Evolutionary conservation across 2,797 vertebrate genomes (phyloP).

Genomic region (Enteromius thamalakanensis): DNA sequence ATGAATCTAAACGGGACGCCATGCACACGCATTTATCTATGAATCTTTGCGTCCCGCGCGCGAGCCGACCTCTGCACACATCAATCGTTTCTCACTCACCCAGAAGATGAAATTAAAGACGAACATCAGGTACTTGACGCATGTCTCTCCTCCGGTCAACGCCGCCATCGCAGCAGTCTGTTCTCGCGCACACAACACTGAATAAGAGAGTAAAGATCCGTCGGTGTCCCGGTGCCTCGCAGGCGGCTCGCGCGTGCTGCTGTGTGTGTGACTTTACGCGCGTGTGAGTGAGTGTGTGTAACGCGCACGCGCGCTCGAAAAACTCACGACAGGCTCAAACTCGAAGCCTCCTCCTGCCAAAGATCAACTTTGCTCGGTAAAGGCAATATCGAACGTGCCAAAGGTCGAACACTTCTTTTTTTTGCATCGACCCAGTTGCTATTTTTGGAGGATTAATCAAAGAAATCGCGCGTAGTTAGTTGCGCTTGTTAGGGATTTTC

Average conservation of each 20-base stretch:
- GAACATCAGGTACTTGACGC: slow-evolving; percentile 95
- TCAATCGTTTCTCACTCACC: slow-evolving; percentile 78
- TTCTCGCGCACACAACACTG: not conserved
- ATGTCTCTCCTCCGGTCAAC: slow-evolving; percentile 93
- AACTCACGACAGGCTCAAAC: slow-evolving; percentile 9
- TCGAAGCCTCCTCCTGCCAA: not conserved
- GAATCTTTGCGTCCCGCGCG: not conserved
- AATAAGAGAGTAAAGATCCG: slow-evolving; percentile 19
- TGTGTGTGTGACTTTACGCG: slow-evolving; percentile 14
- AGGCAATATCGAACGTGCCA: not conserved
- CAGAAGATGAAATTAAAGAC: slow-evolving; percentile 95
- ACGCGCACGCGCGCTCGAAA: not conserved
- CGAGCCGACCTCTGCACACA: slow-evolving; percentile 10
- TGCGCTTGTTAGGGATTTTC: not conserved
- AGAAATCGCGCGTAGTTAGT: not conserved
- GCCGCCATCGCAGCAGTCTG: slow-evolving; percentile 72
- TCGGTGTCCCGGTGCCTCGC: not conserved
- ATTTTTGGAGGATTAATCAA: not conserved
- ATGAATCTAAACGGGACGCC: not conserved
- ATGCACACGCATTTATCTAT: not conserved
- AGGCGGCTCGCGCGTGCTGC: slow-evolving; percentile 11
- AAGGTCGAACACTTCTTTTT: not conserved
- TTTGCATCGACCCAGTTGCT: not conserved
- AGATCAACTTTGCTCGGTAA: not conserved
- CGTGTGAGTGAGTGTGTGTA: not conserved